Conservation (phyloP, 2,888 invertebrate genomes). For the Tipula helvola region DNA sequence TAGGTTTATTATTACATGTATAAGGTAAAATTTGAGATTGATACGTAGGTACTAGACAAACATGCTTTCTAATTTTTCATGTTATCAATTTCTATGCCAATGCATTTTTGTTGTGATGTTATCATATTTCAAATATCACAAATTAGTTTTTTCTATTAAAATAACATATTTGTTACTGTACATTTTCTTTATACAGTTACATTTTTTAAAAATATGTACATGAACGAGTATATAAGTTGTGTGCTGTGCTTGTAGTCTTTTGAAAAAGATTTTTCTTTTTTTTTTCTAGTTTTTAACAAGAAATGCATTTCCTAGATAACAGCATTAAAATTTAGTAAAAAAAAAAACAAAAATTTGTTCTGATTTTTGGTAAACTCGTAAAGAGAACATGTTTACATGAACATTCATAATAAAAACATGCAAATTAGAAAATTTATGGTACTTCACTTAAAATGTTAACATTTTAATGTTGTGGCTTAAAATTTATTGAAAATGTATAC, state of each 20-base stretch:
- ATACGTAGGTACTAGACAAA: no score
- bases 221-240: background rate
- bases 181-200: background rate
- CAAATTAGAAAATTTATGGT: background rate
- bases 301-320: background rate
- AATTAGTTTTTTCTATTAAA: background rate
- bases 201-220: background rate
- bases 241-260: background rate
- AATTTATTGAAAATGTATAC: background rate
- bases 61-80: no score
- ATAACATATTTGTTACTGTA: background rate
- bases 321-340: background rate
- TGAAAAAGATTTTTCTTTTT: background rate
- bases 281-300: background rate
- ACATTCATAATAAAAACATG: background rate
- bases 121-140: background rate
- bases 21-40: no score
- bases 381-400: background rate
- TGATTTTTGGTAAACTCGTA: no score
- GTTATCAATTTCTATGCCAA: background rate
- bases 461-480: background rate
- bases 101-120: background rate
- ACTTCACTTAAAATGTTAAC: background rate
- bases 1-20: no score
- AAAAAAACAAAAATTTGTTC: background rate